Conservation (phyloP, 2,113 vertebrate genomes). For the Pimephales promelas region DNA sequence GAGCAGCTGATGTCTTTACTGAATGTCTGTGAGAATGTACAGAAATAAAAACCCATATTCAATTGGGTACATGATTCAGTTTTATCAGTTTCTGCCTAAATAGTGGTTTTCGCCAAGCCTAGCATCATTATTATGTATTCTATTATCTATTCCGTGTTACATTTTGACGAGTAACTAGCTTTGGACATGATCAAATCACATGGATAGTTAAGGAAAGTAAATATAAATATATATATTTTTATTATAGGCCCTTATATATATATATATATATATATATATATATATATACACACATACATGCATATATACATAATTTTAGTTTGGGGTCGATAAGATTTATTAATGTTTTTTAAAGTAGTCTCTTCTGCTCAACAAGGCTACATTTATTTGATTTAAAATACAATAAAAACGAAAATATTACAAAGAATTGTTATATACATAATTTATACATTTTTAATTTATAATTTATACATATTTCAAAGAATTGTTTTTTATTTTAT, state of each 20-base stretch:
- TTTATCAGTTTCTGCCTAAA: too few relatives aligned
- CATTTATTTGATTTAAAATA: too few relatives aligned
- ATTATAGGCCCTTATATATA: too few relatives aligned
- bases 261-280: neutral
- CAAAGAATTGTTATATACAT: too few relatives aligned
- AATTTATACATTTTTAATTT: too few relatives aligned
- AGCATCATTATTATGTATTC: neutral
- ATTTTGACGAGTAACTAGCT: neutral
- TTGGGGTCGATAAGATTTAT: too few relatives aligned
- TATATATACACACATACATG: too few relatives aligned
- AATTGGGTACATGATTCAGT: conserved; percentile 48
- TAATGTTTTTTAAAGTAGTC: too few relatives aligned
- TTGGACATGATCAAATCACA: neutral
- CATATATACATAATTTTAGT: neutral
- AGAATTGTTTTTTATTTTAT: too few relatives aligned
- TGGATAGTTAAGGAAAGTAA: neutral
- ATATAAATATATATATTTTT: neutral
- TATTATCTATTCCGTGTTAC: neutral
- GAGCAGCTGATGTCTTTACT: conserved; percentile 57
- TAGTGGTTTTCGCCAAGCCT: neutral
- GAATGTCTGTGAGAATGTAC: conserved; percentile 76
- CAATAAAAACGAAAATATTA: too few relatives aligned
- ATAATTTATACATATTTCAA: too few relatives aligned
- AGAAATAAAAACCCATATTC: conserved; percentile 79
- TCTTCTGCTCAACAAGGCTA: too few relatives aligned